Evolutionary conservation across 2,113 vertebrate genomes (phyloP), one percentile per base, ranked within the genome.

Genomic region (Chauna torquata): DNA sequence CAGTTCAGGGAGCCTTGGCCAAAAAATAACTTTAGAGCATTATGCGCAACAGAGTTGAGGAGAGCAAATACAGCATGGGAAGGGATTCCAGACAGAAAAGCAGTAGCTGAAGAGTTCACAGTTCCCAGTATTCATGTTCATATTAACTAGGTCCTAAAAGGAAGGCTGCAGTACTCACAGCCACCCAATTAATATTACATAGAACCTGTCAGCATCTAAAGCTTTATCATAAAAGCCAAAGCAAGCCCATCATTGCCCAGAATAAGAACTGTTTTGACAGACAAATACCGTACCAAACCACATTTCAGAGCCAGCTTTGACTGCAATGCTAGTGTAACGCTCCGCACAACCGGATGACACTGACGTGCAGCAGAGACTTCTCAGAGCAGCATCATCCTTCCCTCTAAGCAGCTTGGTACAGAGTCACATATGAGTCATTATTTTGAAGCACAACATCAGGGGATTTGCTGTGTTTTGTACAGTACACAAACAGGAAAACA

Each of bases 11-110:
- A n/a, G 22, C 18, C 82, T 44, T 55, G 57, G 28, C 40, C 32
- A 47, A 52, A 89, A 76, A 69, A 11, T 17, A 64, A 50, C 34
- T 59, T 50, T 65, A 87, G 38, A 76, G 50, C 42, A 9, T 45
- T 23, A 20, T 0, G 0, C 0, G 0, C 45, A 89, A 50, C 16
- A 38, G 57, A 42, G 38, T 25, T 59, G 22, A 78, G n/a, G 47
- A 90, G 2, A 72, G 69, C 19, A 54, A 72, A 52, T 22, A 52
- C 27, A 71, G n/a, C 69, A 40, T 5, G 12, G 69, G 49, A 52
- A 54, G 18, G 28, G 27, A 52, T 30, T 72, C 18, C 27, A 18
- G n/a, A 30, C 25, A 54, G 18, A 38, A 72, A 54, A 54, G 27
- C 36, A 72, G 19, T 27, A 30, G 18, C 13, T 72, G 49, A 22